Percentiles rank a stretch among this genome's conserved stretches.
These are phyloP conservation scores for Calyptomena viridis DNA, from an alignment of 2,113 vertebrate species.

Conservation along the genomic window DNA sequence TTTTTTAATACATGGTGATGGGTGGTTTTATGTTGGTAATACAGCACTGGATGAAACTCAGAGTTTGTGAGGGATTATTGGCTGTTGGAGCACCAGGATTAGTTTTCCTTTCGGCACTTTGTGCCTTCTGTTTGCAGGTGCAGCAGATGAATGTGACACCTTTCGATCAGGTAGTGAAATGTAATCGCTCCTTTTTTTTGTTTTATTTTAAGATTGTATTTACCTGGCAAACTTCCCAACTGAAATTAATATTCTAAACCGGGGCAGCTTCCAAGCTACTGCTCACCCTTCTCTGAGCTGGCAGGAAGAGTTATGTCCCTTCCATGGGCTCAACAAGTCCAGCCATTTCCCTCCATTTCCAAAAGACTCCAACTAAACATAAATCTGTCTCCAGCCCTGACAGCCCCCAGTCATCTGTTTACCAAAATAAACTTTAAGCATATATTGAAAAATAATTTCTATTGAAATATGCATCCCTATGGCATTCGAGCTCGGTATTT, in stretches of 20 bases:
- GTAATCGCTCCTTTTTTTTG: neutral
- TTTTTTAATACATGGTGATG: neutral
- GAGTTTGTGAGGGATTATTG: neutral
- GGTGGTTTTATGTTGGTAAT: neutral
- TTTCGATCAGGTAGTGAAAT: neutral
- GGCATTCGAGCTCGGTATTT: slow-evolving; percentile 75
- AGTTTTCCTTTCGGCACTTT: neutral
- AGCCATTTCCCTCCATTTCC: slow-evolving; percentile 68
- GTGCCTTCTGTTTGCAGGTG: neutral
- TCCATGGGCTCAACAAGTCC: slow-evolving; percentile 57
- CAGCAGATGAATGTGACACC: neutral
- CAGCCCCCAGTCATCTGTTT: slow-evolving; percentile 78
- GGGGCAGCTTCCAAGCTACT: slow-evolving; percentile 10
- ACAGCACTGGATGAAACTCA: neutral
- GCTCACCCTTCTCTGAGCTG: slow-evolving; percentile 27
- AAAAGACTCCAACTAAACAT: slow-evolving; percentile 67
- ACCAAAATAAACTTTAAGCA: slow-evolving; percentile 82
- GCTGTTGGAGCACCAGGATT: neutral
- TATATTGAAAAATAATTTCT: slow-evolving; percentile 80
- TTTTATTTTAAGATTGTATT: neutral
- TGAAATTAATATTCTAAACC: slow-evolving; percentile 8
- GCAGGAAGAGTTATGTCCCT: slow-evolving; percentile 56
- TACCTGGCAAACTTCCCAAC: neutral
- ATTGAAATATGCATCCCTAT: slow-evolving; percentile 80
- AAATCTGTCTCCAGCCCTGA: slow-evolving; percentile 73